A percentile compares a stretch with the other conserved stretches of the same genome.
These are phyloP conservation scores for Macropus fuliginosus DNA, from an alignment of 2,797 vertebrate species.

Conservation along the genomic window DNA sequence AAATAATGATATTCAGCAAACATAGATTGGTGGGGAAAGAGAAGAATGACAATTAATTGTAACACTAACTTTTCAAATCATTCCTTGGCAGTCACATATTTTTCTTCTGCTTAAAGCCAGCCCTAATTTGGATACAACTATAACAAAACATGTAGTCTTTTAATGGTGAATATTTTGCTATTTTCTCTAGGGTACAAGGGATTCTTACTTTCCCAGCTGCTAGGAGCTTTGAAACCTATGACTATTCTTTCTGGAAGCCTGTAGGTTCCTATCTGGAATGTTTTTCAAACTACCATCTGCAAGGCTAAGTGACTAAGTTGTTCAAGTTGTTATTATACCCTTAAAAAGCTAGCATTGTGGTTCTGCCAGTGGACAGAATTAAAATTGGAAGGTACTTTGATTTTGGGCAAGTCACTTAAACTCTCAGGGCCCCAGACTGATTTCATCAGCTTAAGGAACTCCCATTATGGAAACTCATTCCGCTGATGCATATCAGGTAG, in stretches of 20 bases:
- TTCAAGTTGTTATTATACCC: not conserved
- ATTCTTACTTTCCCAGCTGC: slow-evolving; percentile 38
- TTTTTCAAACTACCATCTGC: slow-evolving; percentile 18
- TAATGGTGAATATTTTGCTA: not conserved
- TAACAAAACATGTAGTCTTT: not conserved
- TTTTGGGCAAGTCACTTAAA: not conserved
- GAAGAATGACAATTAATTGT: not conserved
- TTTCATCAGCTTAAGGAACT: not conserved
- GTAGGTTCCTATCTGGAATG: slow-evolving; percentile 53
- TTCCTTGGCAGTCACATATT: not conserved
- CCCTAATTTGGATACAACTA: not conserved
- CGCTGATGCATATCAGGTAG: not conserved
- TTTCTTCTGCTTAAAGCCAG: not conserved
- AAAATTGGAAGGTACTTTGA: not conserved
- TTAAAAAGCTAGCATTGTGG: not conserved
- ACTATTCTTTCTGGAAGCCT: slow-evolving; percentile 42
- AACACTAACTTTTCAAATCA: not conserved
- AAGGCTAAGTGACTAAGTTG: not conserved
- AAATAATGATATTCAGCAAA: not conserved
- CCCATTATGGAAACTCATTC: not conserved
- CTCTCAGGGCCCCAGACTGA: not conserved
- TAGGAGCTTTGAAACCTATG: slow-evolving; percentile 31
- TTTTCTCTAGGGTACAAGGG: slow-evolving; percentile 14
- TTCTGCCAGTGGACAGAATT: not conserved
- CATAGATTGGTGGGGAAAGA: not conserved